These are phyloP conservation scores for Heliconius hewitsoni DNA, from an alignment of 1,140 invertebrate species.

Conservation along the genomic window DNA sequence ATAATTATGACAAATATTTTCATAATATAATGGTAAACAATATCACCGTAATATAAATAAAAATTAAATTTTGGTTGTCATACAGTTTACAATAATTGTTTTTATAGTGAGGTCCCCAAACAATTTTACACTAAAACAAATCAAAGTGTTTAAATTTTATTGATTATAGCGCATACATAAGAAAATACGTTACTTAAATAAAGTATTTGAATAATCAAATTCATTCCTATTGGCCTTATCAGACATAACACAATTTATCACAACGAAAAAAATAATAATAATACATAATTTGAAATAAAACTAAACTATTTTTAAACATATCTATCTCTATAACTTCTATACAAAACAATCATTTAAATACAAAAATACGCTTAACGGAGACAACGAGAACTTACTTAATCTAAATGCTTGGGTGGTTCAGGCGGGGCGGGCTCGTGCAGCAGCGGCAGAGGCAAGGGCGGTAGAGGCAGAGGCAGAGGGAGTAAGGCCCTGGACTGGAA, in stretches of 20 bases:
- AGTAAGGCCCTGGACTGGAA: constrained; percentile 81
- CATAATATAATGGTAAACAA: background rate
- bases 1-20: background rate
- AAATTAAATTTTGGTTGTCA: background rate
- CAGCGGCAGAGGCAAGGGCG: constrained; percentile 76
- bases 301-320: background rate
- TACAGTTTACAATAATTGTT: background rate
- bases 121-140: background rate
- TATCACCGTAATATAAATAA: background rate
- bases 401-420: constrained; percentile 71
- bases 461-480: constrained; percentile 82
- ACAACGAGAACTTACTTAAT: constrained; percentile 42
- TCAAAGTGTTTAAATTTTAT: too few species aligned
- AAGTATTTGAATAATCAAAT: too few species aligned
- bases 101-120: background rate
- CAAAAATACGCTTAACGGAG: background rate
- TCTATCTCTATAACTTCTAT: background rate
- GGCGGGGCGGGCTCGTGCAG: constrained; percentile 74
- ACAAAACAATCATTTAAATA: background rate
- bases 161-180: too few species aligned
- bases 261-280: background rate
- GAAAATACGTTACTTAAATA: too few species aligned
- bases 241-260: background rate
- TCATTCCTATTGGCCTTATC: too few species aligned
- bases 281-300: background rate